Evolutionary conservation across 2,113 vertebrate genomes (phyloP).

Genomic region (Monarcha castaneiventris): DNA sequence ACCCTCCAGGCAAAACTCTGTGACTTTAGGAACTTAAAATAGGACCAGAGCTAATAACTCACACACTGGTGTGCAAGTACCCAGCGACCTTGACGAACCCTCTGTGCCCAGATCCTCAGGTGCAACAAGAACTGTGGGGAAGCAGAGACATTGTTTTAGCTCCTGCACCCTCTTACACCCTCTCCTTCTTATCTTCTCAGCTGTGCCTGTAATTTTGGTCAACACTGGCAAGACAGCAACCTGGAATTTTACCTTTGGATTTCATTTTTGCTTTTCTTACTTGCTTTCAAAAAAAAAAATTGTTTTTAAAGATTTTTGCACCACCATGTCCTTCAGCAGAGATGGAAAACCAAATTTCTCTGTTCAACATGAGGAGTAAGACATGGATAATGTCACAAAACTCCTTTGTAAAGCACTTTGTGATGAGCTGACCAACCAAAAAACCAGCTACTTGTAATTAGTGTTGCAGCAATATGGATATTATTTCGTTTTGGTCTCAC

Average conservation of each 20-base stretch:
- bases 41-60: neutral
- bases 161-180: neutral
- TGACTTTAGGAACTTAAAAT: slow-evolving; percentile 13
- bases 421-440: neutral
- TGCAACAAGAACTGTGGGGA: neutral
- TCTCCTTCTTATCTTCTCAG: neutral
- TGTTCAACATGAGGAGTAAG: neutral
- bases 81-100: neutral
- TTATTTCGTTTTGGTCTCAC: neutral
- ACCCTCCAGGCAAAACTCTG: slow-evolving; percentile 22
- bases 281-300: accelerated
- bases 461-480: neutral
- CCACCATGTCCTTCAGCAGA: neutral
- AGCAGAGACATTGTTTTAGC: neutral
- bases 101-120: neutral
- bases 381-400: neutral
- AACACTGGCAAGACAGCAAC: neutral
- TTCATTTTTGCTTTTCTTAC: neutral
- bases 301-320: neutral
- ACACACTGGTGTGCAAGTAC: neutral
- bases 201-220: neutral
- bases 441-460: neutral
- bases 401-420: neutral
- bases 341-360: neutral
- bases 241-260: neutral